Base-by-base conservation (phyloP, 2,113 vertebrate genomes). In the Hippocampus mohnikei region DNA sequence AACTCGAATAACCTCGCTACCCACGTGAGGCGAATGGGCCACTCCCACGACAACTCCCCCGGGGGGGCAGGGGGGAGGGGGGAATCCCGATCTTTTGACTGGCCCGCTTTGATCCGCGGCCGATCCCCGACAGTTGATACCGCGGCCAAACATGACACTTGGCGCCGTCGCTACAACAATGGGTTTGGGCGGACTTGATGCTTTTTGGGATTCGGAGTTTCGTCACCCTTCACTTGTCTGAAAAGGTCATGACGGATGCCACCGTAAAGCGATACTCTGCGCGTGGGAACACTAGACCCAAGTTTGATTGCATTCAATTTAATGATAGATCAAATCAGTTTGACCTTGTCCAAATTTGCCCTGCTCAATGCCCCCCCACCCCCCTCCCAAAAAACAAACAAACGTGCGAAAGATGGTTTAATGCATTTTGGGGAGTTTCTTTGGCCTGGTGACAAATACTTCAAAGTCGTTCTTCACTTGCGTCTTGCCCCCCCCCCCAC, bases 21-120 rank as follows among this genome's bases (percentile, higher is more conserved):
- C 74, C 78, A 80, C 65, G n/a, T 8, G 16, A 77, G 84, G 74
- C 70, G 74, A 85, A 88, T 84, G 67, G 37, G 55, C 69, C 67
- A 56, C 77, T 89, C 85, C 88, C 84, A 87, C 90, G 89, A 87
- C 86, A 87, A 70, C 79, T 87, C 86, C 84, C 84, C 76, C 1
- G 33, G 80, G 80, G 88, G 81, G 61, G 50, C 73, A 1, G 23
- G 81, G 79, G 87, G 81, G 61, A 48, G 76, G 46, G 5, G 46
- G 87, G 84, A 87, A 89, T 84, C 85, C 74, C 75, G 68, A 60
- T 88, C 88, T 88, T 91, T 91, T 90, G 80, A 81, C 82, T 58
- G 67, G 83, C 78, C 80, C 74, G 73, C 88, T 91, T 91, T 91
- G 89, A 91, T 89, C 84, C 85, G 76, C 79, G 59, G 86, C 86